Base-by-base conservation (phyloP, 2,797 vertebrate genomes). In the Anniella stebbinsi region DNA sequence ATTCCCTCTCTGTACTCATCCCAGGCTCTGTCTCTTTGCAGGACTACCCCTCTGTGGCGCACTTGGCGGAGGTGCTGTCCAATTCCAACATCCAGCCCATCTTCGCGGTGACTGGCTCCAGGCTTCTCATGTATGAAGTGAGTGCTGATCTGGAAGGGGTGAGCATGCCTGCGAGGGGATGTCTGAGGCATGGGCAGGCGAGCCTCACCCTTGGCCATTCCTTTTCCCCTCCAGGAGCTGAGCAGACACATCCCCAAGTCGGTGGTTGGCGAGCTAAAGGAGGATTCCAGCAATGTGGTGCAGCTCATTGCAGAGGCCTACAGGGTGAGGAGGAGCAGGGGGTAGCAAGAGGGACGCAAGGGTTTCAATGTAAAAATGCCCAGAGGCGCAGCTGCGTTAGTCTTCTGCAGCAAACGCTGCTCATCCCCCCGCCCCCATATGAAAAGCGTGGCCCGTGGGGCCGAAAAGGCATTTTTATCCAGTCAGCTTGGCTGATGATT, bases 31-130 rank as follows among this genome's bases (percentile, higher is more conserved):
- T 88, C 67, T 77, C n/a, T 45, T 45, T 63, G 73, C 92, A 98
- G 98, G 98, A 98, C 93, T 98, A 98, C 80, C 98, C 98, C 2
- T 98, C 98, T 1, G 95, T 98, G 85, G 97, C 97, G 3, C 98
- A 98, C 86, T 91, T 98, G 70, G 97, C 97, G 48, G 96, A 97
- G 88, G 96, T 96, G 77, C 97, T 98, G 18, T 96, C 97, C n/a
- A 93, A 92, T 11, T 96, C 97, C 86, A 98, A 98, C 92, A 98
- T 98, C 91, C 98, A 98, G 93, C 97, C 98, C 45, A 98, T 98
- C 90, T 98, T 98, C 93, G 98, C 98, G 2, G 98, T 98, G 36
- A 98, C 98, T 3, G 92, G 96, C 13, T 84, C 96, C 3, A 96
- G 90, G 18, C 81, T 97, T 80, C 93, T 96, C 2, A 93, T 96